These are phyloP conservation scores for Pollachius pollachius DNA, from an alignment of 2,113 vertebrate species.

Conservation along the genomic window DNA sequence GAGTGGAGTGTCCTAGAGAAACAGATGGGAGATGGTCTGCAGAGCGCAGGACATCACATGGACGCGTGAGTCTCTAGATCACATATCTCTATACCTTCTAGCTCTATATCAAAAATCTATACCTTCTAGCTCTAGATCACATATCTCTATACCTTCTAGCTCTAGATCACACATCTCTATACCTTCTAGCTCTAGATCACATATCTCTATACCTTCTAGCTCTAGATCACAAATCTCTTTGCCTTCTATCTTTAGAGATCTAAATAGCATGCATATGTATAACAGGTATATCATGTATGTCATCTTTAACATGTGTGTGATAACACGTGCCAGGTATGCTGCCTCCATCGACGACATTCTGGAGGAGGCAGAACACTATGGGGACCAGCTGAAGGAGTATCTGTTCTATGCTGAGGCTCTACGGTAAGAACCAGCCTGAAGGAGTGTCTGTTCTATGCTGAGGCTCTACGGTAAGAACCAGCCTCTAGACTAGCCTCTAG, in stretches of 20 bases:
- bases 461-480: conserved; percentile 80
- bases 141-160: neutral
- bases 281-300: too few species aligned
- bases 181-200: neutral
- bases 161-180: too few species aligned
- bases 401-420: conserved; percentile 91
- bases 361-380: conserved; percentile 95
- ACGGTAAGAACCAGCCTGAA: conserved; percentile 79
- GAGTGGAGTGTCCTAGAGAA: conserved; percentile 96
- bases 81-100: neutral
- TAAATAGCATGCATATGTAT: too few species aligned
- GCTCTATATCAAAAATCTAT: too few species aligned
- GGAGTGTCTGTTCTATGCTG: conserved; percentile 92
- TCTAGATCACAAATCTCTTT: too few species aligned
- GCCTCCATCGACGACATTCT: conserved; percentile 93
- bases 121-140: too few species aligned
- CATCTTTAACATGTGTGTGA: too few species aligned
- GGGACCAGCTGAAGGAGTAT: conserved; percentile 94
- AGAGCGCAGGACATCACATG: conserved; percentile 96
- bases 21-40: conserved; percentile 95
- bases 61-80: conserved; percentile 83
- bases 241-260: too few species aligned
- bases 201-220: too few species aligned
- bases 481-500: conserved; percentile 41
- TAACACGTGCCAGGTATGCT: conserved; percentile 76